Evolutionary conservation across 2,797 vertebrate species (phyloP).

Genomic region (Artibeus jamaicensis): DNA sequence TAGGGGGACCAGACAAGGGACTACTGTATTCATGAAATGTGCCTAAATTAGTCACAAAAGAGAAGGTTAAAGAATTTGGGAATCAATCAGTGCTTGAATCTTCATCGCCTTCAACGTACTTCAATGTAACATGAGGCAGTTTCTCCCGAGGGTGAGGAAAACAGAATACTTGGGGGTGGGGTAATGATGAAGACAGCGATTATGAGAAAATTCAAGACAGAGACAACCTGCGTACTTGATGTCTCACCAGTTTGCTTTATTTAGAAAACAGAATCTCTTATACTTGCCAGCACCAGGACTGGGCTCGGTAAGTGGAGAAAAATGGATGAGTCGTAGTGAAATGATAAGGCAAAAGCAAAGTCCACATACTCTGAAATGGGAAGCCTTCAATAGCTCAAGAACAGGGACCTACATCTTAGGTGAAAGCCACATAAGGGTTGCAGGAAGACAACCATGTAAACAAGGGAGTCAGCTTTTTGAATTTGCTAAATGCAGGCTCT

Average conservation of each 20-base stretch:
- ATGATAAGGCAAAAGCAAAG: neutral
- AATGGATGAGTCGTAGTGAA: neutral
- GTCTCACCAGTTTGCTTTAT: neutral
- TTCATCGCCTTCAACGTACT: neutral
- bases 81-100: neutral
- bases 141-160: neutral
- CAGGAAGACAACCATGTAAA: neutral
- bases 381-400: neutral
- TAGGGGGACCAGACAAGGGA: neutral
- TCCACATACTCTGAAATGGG: neutral
- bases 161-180: neutral
- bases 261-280: neutral
- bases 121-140: neutral
- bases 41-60: neutral
- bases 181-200: neutral
- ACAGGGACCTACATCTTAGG: neutral
- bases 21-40: neutral
- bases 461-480: neutral
- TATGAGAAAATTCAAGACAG: slow-evolving; percentile 12
- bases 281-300: neutral
- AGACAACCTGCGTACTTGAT: neutral
- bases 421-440: neutral
- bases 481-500: neutral
- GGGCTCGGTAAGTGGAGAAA: neutral
- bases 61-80: neutral